These are phyloP conservation scores for Diplodus puntazzo DNA, from an alignment of 2,797 vertebrate species.

Conservation along the genomic window DNA sequence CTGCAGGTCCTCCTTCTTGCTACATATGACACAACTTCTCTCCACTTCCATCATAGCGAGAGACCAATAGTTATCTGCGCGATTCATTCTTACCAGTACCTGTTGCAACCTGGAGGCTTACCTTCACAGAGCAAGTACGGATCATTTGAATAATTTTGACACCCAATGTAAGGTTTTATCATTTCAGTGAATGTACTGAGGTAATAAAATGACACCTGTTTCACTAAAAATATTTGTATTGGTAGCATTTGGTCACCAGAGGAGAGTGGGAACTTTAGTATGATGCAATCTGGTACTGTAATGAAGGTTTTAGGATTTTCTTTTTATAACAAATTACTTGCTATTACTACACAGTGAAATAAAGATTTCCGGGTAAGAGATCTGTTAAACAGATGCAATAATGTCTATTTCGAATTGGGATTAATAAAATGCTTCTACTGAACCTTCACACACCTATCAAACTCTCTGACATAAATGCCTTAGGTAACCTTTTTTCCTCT, in stretches of 20 bases:
- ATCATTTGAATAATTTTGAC: not conserved
- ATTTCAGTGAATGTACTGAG: constrained; percentile 7
- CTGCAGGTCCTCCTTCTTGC: not conserved
- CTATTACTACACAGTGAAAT: constrained; percentile 5
- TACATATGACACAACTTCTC: constrained; percentile 8
- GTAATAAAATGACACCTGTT: constrained; percentile 1
- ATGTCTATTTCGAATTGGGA: not conserved
- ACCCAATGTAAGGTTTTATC: not conserved
- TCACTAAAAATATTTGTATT: not conserved
- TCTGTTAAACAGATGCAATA: not conserved
- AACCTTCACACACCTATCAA: constrained; percentile 3
- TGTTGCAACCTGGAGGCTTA: not conserved
- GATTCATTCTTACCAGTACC: not conserved
- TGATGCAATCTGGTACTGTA: not conserved
- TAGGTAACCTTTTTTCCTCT: constrained; percentile 3
- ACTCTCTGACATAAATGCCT: not conserved
- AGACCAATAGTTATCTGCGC: not conserved
- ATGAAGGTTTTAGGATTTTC: not conserved
- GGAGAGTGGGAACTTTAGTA: not conserved
- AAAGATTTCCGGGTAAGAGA: not conserved
- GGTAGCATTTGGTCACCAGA: not conserved
- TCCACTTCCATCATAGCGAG: constrained; percentile 6
- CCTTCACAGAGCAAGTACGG: not conserved
- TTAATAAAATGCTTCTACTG: not conserved
- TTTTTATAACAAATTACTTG: not conserved